phyloP scores from a whole-genome alignment of 37 sponge, comb jelly and placozoan genomes.

The Corticium candelabrum region DNA sequence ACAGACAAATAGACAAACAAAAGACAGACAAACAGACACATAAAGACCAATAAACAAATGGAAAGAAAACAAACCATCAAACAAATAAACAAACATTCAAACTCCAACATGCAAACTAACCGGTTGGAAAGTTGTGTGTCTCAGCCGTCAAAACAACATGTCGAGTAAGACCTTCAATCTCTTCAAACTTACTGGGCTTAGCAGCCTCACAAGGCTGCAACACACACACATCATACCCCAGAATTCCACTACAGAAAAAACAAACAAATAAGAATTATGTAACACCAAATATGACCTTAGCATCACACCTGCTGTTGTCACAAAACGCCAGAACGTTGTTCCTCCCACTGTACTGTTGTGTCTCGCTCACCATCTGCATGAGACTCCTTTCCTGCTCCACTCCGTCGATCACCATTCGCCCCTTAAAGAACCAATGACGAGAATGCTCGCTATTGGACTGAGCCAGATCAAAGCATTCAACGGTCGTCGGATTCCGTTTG shows the following conservation, averaged over 20 bases:
- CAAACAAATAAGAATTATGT: too few species aligned
- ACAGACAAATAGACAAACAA: too few species aligned
- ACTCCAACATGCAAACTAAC: not conserved
- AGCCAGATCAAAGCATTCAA: slow-evolving; percentile 16
- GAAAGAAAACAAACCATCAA: not conserved
- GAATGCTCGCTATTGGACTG: slow-evolving; percentile 24
- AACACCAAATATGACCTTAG: too few species aligned
- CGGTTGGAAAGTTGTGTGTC: slow-evolving; percentile 21
- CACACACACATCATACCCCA: slow-evolving; percentile 3
- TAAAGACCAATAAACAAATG: too few species aligned
- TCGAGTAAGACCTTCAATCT: not conserved
- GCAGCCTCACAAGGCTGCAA: not conserved
- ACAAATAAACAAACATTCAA: not conserved
- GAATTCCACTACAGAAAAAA: not conserved
- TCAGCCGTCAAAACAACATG: slow-evolving; percentile 13
- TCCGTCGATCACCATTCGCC: slow-evolving; percentile 10
- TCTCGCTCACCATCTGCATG: slow-evolving; percentile 2
- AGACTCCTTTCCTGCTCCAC: not conserved
- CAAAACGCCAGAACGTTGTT: slow-evolving; percentile 10
- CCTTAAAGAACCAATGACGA: slow-evolving; percentile 19
- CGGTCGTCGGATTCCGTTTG: slow-evolving; percentile 8
- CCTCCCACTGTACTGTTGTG: not conserved
- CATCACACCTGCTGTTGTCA: slow-evolving; percentile 8
- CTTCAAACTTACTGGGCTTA: not conserved
- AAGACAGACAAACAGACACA: too few species aligned